A percentile compares a stretch with the other conserved stretches of the same genome.
phyloP scores from a whole-genome alignment of 2,113 vertebrate species.

The Perccottus glenii region DNA sequence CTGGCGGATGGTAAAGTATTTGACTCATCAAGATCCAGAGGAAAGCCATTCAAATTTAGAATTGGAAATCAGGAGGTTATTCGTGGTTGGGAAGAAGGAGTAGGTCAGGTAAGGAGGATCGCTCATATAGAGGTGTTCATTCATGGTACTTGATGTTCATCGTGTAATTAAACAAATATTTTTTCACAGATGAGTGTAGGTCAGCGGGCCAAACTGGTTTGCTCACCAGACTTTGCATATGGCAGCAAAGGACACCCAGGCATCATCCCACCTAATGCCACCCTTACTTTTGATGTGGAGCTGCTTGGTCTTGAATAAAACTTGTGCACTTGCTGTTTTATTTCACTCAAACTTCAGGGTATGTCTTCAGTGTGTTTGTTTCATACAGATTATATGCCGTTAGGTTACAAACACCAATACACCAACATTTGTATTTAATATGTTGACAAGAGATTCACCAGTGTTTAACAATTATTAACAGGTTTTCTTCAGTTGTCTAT shows the following conservation, averaged over 20 bases:
- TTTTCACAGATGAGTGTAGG: constrained; percentile 90
- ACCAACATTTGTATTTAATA: not conserved
- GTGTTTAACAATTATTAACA: too few species aligned
- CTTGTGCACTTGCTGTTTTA: constrained; percentile 50
- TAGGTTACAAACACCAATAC: not conserved
- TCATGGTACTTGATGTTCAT: too few species aligned
- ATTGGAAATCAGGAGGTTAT: constrained; percentile 92
- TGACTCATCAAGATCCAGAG: constrained; percentile 91
- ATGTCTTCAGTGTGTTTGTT: constrained; percentile 17
- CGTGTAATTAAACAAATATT: not conserved
- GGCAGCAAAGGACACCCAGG: constrained; percentile 89
- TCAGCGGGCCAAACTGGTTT: constrained; percentile 89
- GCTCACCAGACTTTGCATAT: constrained; percentile 91
- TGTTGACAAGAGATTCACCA: too few species aligned
- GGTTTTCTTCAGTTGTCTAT: constrained; percentile 23
- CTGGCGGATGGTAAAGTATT: constrained; percentile 91
- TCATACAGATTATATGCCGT: too few species aligned
- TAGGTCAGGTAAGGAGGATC: constrained; percentile 83
- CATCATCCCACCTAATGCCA: constrained; percentile 91
- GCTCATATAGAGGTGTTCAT: too few species aligned
- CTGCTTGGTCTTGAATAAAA: constrained; percentile 90
- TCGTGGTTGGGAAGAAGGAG: constrained; percentile 94
- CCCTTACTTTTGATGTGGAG: constrained; percentile 93
- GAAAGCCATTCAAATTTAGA: constrained; percentile 91
- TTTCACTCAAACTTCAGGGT: constrained; percentile 74